Evolutionary conservation across 2,113 vertebrate species (phyloP).

Genomic region (Colistium nudipinnis): DNA sequence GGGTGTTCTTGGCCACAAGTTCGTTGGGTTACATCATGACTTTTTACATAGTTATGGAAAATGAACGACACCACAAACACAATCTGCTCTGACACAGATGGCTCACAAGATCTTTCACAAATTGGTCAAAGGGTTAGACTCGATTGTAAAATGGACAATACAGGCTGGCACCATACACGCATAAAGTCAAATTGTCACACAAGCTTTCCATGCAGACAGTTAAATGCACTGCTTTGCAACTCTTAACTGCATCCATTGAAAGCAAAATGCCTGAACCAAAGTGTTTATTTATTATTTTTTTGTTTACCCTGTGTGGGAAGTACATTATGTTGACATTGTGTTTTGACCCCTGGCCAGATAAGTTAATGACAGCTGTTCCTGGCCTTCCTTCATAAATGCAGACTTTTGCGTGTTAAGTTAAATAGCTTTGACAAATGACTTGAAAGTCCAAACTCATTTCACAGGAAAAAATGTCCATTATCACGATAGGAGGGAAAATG

Average conservation of each 20-base stretch:
- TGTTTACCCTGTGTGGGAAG: background rate
- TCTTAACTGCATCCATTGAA: background rate
- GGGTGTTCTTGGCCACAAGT: conserved; percentile 70
- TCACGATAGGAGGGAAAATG: background rate
- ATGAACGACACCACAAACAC: conserved; percentile 62
- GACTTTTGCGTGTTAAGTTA: background rate
- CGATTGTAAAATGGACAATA: conserved; percentile 25
- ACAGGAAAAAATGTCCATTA: background rate
- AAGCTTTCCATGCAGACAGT: conserved; percentile 14
- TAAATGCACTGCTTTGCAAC: background rate
- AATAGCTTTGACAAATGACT: conserved; percentile 2
- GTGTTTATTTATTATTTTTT: background rate
- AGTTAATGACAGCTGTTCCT: background rate
- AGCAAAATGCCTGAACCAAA: background rate
- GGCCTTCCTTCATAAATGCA: conserved; percentile 4
- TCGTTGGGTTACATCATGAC: conserved; percentile 77
- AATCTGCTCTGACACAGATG: conserved; percentile 58
- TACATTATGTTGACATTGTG: background rate
- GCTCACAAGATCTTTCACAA: conserved; percentile 16
- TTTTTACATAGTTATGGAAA: conserved; percentile 77
- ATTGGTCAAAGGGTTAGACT: conserved; percentile 31
- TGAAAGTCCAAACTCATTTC: conserved; percentile 11
- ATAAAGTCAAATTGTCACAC: conserved; percentile 1
- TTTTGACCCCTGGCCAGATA: conserved; percentile 7
- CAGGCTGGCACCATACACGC: background rate